Evolutionary conservation across 2,113 vertebrate genomes (phyloP).

Genomic region (Polypterus bichir): DNA sequence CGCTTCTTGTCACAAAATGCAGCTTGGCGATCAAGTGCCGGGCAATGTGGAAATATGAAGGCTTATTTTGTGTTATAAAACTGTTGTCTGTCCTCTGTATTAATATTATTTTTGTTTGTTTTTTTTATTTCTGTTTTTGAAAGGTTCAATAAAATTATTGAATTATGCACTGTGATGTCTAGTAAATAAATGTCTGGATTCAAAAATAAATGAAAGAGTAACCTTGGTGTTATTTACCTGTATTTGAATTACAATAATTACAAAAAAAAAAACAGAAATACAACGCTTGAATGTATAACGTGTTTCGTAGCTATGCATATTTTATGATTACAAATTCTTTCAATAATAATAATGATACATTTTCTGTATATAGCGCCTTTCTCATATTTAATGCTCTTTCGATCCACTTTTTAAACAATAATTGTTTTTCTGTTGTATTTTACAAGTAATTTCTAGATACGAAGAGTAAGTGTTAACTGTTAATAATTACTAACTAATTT

Average conservation of each 20-base stretch:
- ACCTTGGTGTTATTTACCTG: background rate
- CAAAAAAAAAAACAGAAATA: background rate
- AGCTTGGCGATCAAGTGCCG: conserved; percentile 49
- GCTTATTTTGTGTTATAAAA: conserved; percentile 74
- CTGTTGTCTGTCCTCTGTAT: conserved; percentile 69
- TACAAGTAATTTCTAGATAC: too few species aligned
- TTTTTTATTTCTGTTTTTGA: conserved; percentile 58
- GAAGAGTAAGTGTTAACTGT: too few species aligned
- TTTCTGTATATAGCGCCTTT: too few species aligned
- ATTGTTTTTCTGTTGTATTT: too few species aligned
- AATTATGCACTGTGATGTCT: conserved; percentile 27
- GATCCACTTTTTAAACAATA: too few species aligned
- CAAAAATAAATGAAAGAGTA: too few species aligned
- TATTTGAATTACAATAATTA: background rate
- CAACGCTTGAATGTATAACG: too few species aligned
- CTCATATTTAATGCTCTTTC: too few species aligned
- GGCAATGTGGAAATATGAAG: conserved; percentile 59
- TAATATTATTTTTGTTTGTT: conserved; percentile 23
- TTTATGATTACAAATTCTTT: too few species aligned
- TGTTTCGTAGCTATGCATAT: too few species aligned
- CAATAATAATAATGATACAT: too few species aligned
- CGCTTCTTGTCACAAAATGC: conserved; percentile 22
- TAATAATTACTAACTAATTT: too few species aligned
- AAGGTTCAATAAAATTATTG: conserved; percentile 84
- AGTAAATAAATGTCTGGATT: background rate